phyloP scores from a whole-genome alignment of 2,888 invertebrate species.

The Cryptocheilus praepositus region DNA sequence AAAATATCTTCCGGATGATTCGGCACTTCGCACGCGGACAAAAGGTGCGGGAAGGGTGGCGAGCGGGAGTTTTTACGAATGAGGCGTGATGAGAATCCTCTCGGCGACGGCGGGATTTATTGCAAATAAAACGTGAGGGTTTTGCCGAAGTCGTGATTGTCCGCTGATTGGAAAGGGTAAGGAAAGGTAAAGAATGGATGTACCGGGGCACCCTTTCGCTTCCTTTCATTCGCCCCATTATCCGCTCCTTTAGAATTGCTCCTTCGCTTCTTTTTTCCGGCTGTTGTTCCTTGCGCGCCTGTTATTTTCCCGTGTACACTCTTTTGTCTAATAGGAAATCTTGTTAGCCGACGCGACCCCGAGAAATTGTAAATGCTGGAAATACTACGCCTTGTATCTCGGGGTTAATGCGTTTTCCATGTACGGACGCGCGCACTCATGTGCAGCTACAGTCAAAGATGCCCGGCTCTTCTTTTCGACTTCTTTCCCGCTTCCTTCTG shows the following conservation, averaged over 20 bases:
- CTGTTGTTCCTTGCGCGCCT: not conserved
- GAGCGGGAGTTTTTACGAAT: constrained; percentile 16
- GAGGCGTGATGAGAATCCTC: constrained; percentile 37
- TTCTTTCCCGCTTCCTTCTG: too few species aligned
- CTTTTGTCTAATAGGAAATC: constrained; percentile 4
- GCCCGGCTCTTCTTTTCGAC: not conserved
- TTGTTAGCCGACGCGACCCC: not conserved
- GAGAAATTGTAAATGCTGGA: constrained; percentile 3
- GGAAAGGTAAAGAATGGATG: constrained; percentile 18
- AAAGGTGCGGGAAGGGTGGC: too few species aligned
- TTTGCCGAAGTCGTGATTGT: constrained; percentile 33
- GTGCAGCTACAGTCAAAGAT: not conserved
- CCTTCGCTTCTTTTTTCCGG: not conserved
- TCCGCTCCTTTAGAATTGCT: constrained; percentile 3
- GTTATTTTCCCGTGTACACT: not conserved
- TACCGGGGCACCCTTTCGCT: constrained; percentile 28
- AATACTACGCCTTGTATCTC: constrained; percentile 1
- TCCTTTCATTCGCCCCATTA: constrained; percentile 14
- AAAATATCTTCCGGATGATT: too few species aligned
- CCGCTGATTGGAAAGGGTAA: constrained; percentile 12
- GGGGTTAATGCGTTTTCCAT: constrained; percentile 16
- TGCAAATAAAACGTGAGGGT: constrained; percentile 36
- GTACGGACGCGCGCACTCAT: not conserved
- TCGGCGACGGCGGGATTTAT: constrained; percentile 29
- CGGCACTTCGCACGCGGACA: too few species aligned